Percentiles rank a stretch among this genome's conserved stretches.
Evolutionary conservation across 1,140 invertebrate species (phyloP).

Genomic region (Ceratosolen fusciceps): DNA sequence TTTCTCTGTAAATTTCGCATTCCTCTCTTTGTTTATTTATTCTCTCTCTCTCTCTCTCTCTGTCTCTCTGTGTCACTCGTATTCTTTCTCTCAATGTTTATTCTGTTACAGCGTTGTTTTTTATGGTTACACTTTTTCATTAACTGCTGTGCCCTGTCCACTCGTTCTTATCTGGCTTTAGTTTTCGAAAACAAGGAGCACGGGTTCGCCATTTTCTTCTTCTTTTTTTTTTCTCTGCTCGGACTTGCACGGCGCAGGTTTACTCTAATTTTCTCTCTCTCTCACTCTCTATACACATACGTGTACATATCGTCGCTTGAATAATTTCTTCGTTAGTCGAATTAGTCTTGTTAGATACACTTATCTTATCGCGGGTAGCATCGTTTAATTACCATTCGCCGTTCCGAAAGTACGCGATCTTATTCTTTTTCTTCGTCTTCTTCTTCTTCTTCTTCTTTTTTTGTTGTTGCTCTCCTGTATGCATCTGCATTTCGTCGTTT

Average conservation of each 20-base stretch:
- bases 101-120: neutral
- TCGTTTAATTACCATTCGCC: conserved; percentile 45
- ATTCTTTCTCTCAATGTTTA: neutral
- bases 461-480: neutral
- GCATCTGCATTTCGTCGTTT: neutral
- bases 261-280: conserved; percentile 41
- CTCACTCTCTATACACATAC: conserved; percentile 25
- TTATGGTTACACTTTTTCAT: conserved; percentile 26
- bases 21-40: conserved; percentile 18
- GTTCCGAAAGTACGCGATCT: conserved; percentile 8
- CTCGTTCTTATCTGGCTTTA: conserved; percentile 24
- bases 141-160: conserved; percentile 18
- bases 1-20: conserved; percentile 41
- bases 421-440: conserved; percentile 11
- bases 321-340: conserved; percentile 45
- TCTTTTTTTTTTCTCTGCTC: no score
- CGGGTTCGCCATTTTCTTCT: conserved; percentile 14
- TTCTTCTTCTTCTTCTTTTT: neutral
- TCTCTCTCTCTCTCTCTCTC: conserved; percentile 31
- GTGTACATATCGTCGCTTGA: conserved; percentile 26
- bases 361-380: conserved; percentile 44
- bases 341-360: conserved; percentile 46
- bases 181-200: conserved; percentile 17
- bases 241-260: no score
- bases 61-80: neutral